Conservation (phyloP, 2,888 invertebrate species). For the Troilus luridus region DNA sequence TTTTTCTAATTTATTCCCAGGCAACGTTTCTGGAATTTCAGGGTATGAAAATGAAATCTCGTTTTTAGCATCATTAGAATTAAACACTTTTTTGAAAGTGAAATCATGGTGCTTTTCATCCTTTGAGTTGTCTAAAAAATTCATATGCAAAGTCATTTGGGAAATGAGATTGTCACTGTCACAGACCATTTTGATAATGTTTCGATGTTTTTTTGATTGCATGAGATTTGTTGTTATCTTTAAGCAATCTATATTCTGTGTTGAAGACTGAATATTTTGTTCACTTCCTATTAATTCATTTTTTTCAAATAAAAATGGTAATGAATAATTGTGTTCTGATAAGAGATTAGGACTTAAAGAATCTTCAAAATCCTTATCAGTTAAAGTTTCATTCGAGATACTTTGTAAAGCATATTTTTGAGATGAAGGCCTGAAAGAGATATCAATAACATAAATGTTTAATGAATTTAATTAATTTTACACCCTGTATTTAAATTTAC, state of each 20-base stretch:
- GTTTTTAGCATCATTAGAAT: background rate
- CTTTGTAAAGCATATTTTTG: background rate
- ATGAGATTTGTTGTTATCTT: background rate
- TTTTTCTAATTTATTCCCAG: background rate
- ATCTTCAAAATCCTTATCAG: constrained; percentile 41
- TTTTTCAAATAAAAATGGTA: background rate
- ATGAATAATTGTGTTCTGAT: background rate
- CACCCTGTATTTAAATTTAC: background rate
- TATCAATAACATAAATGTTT: background rate
- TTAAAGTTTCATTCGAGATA: background rate
- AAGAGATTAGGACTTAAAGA: background rate
- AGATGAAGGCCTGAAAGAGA: constrained; percentile 20
- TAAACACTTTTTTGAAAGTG: constrained; percentile 43
- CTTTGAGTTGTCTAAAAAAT: constrained; percentile 47
- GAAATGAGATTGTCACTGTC: constrained; percentile 52
- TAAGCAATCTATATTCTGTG: background rate
- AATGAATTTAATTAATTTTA: background rate
- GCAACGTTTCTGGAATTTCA: background rate
- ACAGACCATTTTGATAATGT: constrained; percentile 54
- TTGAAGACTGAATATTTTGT: background rate
- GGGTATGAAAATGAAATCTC: constrained; percentile 12
- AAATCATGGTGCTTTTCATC: constrained; percentile 37
- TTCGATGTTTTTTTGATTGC: constrained; percentile 17
- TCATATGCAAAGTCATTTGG: constrained; percentile 51
- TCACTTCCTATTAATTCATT: background rate